These are phyloP conservation scores for Nymphicus hollandicus DNA, from an alignment of 2,113 vertebrate species.

Conservation along the genomic window DNA sequence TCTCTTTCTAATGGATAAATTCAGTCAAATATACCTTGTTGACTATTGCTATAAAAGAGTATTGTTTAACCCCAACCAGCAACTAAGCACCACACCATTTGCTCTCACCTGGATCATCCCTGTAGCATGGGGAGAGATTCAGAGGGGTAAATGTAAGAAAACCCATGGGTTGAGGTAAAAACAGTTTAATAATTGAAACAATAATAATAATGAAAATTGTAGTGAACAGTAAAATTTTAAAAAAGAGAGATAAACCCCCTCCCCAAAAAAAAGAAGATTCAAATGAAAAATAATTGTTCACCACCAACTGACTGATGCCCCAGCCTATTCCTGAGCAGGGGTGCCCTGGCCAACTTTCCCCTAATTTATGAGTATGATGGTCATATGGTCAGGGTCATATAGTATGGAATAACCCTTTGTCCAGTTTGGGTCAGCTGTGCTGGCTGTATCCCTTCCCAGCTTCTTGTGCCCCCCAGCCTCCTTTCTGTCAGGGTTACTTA, in stretches of 20 bases:
- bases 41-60: neutral
- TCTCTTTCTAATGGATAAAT: neutral
- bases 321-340: neutral
- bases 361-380: neutral
- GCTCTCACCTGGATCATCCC: neutral
- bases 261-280: neutral
- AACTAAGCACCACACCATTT: neutral
- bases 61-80: neutral
- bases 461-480: neutral
- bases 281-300: neutral
- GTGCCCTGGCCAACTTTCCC: neutral
- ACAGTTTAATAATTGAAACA: neutral
- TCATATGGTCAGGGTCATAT: neutral
- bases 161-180: neutral
- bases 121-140: neutral
- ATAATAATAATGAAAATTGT: neutral
- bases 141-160: neutral
- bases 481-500: neutral
- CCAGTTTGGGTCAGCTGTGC: neutral
- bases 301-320: rapidly evolving
- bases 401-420: neutral
- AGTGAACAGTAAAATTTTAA: neutral
- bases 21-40: neutral
- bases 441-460: neutral
- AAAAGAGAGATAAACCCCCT: neutral